A percentile compares a stretch with the other conserved stretches of the same genome.
phyloP scores from a whole-genome alignment of 2,113 vertebrate species.

The Platichthys flesus region DNA sequence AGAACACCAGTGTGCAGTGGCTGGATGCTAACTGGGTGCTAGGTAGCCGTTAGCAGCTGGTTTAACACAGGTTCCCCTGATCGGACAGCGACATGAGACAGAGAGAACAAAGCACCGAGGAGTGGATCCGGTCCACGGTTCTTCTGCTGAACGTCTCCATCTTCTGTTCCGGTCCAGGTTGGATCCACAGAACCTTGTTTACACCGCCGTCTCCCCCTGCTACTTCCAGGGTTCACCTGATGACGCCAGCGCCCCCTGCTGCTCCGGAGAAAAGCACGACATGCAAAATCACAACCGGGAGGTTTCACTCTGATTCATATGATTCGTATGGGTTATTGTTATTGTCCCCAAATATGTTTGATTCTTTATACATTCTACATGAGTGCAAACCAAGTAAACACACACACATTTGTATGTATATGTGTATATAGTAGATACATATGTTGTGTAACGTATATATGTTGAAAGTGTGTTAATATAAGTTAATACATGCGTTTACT shows the following conservation, averaged over 20 bases:
- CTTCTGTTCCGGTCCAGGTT: accelerated
- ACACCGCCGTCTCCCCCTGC: neutral
- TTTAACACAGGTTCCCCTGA: neutral
- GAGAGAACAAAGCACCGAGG: slow-evolving; percentile 27
- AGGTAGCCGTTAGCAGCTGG: neutral
- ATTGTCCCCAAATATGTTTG: too few species aligned
- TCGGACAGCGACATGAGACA: too few species aligned
- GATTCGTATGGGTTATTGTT: too few species aligned
- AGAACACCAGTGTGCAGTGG: neutral
- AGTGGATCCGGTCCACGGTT: slow-evolving; percentile 47
- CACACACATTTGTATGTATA: too few species aligned
- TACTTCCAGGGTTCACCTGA: neutral
- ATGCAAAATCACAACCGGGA: neutral
- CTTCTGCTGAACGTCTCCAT: slow-evolving; percentile 46
- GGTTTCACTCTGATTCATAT: neutral
- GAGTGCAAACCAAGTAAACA: too few species aligned
- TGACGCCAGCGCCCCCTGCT: neutral
- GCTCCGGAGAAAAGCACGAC: neutral
- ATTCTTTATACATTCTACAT: too few species aligned
- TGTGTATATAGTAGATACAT: too few species aligned
- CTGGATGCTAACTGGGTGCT: neutral
- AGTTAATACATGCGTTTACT: too few species aligned
- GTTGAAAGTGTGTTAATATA: too few species aligned
- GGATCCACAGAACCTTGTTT: slow-evolving; percentile 9
- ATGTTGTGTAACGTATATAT: too few species aligned